These are phyloP conservation scores for Pachliopta kotzebuea DNA, from an alignment of 2,888 invertebrate genomes.

Conservation along the genomic window DNA sequence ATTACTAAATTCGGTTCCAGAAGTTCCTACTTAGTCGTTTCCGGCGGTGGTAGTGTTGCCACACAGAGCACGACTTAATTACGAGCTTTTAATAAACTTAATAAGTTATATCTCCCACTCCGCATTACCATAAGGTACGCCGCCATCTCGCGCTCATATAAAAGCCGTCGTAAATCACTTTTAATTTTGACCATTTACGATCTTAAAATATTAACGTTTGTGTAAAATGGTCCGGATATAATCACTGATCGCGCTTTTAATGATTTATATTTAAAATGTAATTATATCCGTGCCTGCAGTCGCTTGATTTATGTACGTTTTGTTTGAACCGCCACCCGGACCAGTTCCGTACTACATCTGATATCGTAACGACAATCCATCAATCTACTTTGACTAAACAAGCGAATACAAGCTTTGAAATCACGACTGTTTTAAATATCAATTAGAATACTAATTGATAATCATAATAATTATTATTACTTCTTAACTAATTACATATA, in stretches of 20 bases:
- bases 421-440: no score
- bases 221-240: conserved; percentile 61
- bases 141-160: conserved; percentile 43
- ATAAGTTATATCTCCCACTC: not conserved
- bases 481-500: no score
- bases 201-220: conserved; percentile 54
- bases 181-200: conserved; percentile 50
- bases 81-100: not conserved
- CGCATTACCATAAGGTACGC: not conserved
- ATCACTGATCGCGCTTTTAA: conserved; percentile 58
- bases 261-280: conserved; percentile 53
- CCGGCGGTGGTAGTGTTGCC: no score
- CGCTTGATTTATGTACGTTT: conserved; percentile 35
- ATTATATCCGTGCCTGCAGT: conserved; percentile 25
- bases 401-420: conserved; percentile 9
- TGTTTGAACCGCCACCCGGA: conserved; percentile 29
- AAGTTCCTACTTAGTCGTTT: no score
- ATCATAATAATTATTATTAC: no score
- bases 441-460: no score
- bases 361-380: conserved; percentile 17
- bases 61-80: no score
- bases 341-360: conserved; percentile 12
- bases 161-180: conserved; percentile 60
- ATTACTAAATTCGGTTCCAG: no score
- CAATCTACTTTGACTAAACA: conserved; percentile 18